These are phyloP conservation scores for Drosophila obscura DNA, from an alignment of 1,140 invertebrate species.

Conservation along the genomic window DNA sequence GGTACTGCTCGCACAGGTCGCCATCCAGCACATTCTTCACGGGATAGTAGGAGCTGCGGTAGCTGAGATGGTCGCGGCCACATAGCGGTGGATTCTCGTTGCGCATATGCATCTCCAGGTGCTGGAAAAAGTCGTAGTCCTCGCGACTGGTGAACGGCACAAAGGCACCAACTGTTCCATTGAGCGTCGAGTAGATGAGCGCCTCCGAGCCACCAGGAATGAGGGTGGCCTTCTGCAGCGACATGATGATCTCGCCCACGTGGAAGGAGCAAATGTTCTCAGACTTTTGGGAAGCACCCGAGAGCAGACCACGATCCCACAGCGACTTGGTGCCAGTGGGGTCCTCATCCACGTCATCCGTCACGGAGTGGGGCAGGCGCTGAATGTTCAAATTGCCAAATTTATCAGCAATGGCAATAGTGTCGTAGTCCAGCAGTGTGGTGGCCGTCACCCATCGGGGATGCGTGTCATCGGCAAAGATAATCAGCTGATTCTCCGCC, in stretches of 20 bases:
- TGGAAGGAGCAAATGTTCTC: conserved; percentile 97
- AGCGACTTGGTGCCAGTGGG: conserved; percentile 99
- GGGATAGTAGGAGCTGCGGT: conserved; percentile 98
- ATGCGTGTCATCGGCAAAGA: conserved; percentile 99
- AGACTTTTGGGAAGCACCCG: conserved; percentile 98
- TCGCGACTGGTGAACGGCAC: conserved; percentile 99
- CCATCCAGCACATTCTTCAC: conserved; percentile 99
- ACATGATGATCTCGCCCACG: conserved; percentile 96
- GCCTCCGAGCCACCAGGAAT: conserved; percentile 99
- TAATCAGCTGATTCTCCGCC: conserved; percentile 98
- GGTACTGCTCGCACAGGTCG: conserved; percentile 99
- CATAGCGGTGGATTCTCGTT: conserved; percentile 98
- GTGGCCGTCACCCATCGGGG: conserved; percentile 97
- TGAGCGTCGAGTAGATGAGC: conserved; percentile 97
- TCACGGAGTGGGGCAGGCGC: conserved; percentile 94
- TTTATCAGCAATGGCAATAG: conserved; percentile 97
- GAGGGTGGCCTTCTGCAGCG: conserved; percentile 96
- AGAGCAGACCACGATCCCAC: conserved; percentile 98
- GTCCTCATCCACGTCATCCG: conserved; percentile 99
- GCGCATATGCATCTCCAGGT: conserved; percentile 99
- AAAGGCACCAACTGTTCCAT: conserved; percentile 97
- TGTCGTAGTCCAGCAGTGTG: conserved; percentile 98
- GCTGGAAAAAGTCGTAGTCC: conserved; percentile 99
- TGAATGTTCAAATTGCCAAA: conserved; percentile 99
- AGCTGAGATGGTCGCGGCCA: conserved; percentile 98